Evolutionary conservation across 2,113 vertebrate genomes (phyloP).

Genomic region (Podarcis muralis): DNA sequence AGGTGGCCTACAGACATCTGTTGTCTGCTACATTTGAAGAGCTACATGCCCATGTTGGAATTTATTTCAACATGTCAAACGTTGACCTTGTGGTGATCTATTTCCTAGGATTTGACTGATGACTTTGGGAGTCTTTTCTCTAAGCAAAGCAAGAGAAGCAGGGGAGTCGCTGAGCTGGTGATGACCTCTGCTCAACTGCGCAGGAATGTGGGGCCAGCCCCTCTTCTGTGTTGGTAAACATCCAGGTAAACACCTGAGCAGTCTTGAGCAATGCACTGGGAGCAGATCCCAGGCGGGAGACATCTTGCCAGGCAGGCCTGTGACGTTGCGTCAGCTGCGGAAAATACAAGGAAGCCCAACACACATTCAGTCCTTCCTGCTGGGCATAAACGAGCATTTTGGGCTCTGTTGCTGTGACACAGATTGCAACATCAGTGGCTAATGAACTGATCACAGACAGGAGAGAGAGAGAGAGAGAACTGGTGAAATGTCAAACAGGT

Average conservation of each 20-base stretch:
- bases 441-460: background rate
- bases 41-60: background rate
- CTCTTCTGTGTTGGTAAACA: background rate
- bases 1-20: background rate
- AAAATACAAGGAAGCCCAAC: background rate
- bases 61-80: background rate
- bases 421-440: background rate
- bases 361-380: background rate
- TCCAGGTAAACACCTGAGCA: background rate
- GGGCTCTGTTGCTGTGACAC: background rate
- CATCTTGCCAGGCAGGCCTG: background rate
- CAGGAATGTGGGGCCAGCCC: background rate
- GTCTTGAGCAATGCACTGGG: background rate
- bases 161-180: background rate
- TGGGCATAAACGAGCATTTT: background rate
- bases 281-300: background rate
- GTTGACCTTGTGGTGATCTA: background rate
- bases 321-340: background rate
- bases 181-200: background rate
- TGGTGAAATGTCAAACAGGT: background rate
- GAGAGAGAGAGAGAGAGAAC: background rate
- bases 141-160: background rate
- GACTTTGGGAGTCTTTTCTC: background rate
- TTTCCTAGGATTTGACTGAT: background rate
- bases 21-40: background rate